Percentiles rank a stretch among this genome's conserved stretches.
Evolutionary conservation across 2,113 vertebrate genomes (phyloP).

Genomic region (Illadopsis cleaveri): DNA sequence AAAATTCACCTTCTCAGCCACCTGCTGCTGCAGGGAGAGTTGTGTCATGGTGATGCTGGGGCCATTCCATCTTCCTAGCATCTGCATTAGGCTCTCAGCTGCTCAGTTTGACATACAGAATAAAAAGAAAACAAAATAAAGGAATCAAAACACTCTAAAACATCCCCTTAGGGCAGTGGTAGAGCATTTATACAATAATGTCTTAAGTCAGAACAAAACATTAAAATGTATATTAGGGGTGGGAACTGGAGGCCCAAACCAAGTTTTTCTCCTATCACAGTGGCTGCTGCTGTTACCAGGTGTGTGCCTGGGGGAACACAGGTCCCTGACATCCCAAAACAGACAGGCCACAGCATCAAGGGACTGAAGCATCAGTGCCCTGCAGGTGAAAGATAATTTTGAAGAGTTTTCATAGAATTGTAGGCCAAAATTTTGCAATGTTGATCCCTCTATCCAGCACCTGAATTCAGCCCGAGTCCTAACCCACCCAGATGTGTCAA

Average conservation of each 20-base stretch:
- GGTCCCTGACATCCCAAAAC: background rate
- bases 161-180: constrained; percentile 1
- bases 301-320: background rate
- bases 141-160: constrained; percentile 18
- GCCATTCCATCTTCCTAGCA: background rate
- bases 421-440: background rate
- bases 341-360: background rate
- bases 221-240: constrained; percentile 25
- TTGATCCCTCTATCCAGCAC: background rate
- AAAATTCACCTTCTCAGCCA: background rate
- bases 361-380: background rate
- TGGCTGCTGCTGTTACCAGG: background rate
- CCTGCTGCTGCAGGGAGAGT: background rate
- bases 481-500: background rate
- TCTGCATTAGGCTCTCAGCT: background rate
- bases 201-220: constrained; percentile 32
- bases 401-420: background rate
- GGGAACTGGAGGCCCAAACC: background rate
- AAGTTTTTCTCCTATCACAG: background rate
- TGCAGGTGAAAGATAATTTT: background rate
- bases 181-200: constrained; percentile 17
- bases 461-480: background rate
- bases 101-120: background rate
- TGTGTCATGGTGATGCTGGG: background rate
- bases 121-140: constrained; percentile 33